Conservation (phyloP, 2,113 vertebrate species). For the Sceloporus tristichus region DNA sequence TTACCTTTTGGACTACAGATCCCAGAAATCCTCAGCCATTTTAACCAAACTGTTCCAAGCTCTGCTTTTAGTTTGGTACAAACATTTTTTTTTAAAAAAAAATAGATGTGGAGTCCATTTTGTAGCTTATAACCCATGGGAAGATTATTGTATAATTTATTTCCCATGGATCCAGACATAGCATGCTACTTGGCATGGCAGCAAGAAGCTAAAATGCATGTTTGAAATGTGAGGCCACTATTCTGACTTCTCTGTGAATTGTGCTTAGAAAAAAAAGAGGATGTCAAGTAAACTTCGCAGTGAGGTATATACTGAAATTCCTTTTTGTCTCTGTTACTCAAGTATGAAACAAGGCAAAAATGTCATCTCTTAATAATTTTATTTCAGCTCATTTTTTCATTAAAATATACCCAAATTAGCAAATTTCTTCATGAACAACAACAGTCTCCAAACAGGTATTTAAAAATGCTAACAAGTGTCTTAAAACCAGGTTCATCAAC, state of each 20-base stretch:
- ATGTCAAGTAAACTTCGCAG: background rate
- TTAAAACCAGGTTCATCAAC: no score
- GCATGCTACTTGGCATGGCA: background rate
- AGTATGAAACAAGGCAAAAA: background rate
- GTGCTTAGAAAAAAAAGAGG: background rate
- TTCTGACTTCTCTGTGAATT: background rate
- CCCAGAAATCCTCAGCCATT: no score
- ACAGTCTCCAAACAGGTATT: no score
- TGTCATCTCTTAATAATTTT: background rate
- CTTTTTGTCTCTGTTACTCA: background rate
- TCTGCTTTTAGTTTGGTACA: background rate
- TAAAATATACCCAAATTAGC: no score
- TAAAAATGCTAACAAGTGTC: no score
- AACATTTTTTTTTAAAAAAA: background rate
- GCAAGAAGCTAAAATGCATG: background rate
- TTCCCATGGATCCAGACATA: background rate
- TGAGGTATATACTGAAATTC: background rate
- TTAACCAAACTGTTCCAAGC: no score
- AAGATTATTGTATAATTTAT: background rate
- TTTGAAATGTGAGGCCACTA: background rate
- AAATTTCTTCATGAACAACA: no score
- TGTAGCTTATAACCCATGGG: background rate
- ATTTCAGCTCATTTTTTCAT: no score
- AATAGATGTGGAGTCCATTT: background rate
- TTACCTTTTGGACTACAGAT: no score